These are phyloP conservation scores for Podabrus alpinus DNA, from an alignment of 2,888 invertebrate genomes.

Conservation along the genomic window DNA sequence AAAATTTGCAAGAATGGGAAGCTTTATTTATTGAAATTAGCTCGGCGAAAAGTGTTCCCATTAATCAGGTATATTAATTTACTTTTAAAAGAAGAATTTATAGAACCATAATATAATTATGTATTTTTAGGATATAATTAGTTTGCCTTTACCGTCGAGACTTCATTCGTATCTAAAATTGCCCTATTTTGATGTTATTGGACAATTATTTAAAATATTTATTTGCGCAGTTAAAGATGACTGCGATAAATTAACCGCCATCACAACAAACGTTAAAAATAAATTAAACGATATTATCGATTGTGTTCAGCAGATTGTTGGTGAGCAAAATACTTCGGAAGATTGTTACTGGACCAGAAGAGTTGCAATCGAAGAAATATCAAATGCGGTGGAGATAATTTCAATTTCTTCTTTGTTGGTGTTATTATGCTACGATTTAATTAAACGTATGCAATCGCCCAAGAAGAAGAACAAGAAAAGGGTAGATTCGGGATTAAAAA, in stretches of 20 bases:
- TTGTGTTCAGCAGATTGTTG: constrained; percentile 36
- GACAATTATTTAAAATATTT: constrained; percentile 43
- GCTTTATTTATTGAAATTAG: constrained; percentile 30
- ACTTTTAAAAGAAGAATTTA: neutral
- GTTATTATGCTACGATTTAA: constrained; percentile 61
- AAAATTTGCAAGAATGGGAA: constrained; percentile 44
- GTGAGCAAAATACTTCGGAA: constrained; percentile 51
- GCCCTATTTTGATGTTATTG: constrained; percentile 45
- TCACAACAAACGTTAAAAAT: constrained; percentile 43
- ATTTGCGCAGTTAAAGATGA: constrained; percentile 35
- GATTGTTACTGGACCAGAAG: constrained; percentile 58
- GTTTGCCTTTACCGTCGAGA: constrained; percentile 48
- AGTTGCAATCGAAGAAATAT: constrained; percentile 60
- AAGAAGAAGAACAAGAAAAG: constrained; percentile 65
- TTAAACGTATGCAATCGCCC: constrained; percentile 54
- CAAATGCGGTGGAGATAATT: constrained; percentile 69
- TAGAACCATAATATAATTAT: no score
- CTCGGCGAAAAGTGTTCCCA: constrained; percentile 25
- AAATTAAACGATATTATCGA: constrained; percentile 46
- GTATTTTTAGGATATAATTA: constrained; percentile 43
- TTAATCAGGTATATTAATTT: constrained; percentile 26
- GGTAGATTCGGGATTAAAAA: constrained; percentile 56
- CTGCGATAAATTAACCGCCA: constrained; percentile 15
- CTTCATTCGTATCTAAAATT: constrained; percentile 44
- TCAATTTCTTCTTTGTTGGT: constrained; percentile 62